Evolutionary conservation across 2,797 vertebrate species (phyloP), one percentile per base, ranked within the genome.

Genomic region (Adrianichthys oophorus): DNA sequence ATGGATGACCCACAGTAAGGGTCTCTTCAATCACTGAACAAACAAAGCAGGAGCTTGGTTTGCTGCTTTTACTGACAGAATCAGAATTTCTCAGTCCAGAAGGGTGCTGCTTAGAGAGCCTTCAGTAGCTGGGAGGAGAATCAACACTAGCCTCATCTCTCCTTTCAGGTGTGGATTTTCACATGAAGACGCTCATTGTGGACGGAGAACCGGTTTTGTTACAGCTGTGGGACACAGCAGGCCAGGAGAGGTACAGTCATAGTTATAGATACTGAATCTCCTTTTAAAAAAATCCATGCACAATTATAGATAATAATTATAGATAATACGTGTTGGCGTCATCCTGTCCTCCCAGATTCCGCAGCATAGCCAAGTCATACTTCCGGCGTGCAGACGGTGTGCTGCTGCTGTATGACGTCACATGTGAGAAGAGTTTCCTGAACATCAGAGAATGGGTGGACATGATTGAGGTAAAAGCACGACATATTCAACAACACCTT

Each of bases 331-430:
- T 46, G 44, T 46, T 46, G 0, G 12, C 1, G 18, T 13, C 44
- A 18, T 46, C 10, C 4, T 46, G 17, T 49, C 42, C 1, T 24
- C 14, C 52, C 62, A 98, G 98, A 81, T 99, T 98, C 84, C 91
- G 95, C 68, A 98, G 96, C 76, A 98, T 98, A 66, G 96, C 97
- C n/a, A 99, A 97, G 82, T 98, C 96, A 0, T 99, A 98, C 76
- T 99, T 99, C 82, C 93, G 97, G 50, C 94, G 93, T 74, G 95
- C 98, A 1, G 95, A 98, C 42, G 97, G 97, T 0, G 95, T 98
- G 54, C 84, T 99, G 72, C 89, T 99, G 64, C 79, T 99, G 0
- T 98, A 97, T 15, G 96, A 98, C 0, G 94, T 99, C 56, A 95
- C 93, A 0, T 96, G 95, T 77, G 95, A 98, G 77, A 95, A 87